Evolutionary conservation across 2,113 vertebrate genomes (phyloP).

Genomic region (Euleptes europaea): DNA sequence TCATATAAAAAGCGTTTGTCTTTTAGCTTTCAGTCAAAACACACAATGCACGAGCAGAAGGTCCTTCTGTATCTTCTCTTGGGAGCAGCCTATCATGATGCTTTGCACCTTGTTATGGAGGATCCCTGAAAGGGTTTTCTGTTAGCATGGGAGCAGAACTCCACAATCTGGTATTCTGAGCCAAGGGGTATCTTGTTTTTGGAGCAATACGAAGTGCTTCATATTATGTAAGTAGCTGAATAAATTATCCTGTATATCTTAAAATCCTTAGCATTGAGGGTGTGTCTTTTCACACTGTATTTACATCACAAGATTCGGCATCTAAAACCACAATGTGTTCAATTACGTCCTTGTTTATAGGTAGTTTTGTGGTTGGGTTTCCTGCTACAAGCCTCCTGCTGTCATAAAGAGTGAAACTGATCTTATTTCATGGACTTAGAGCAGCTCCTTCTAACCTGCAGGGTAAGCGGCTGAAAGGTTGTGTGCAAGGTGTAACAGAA

Average conservation of each 20-base stretch:
- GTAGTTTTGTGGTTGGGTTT: neutral
- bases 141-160: neutral
- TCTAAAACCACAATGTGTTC: neutral
- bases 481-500: neutral
- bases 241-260: neutral
- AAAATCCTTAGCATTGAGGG: neutral
- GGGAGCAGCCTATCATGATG: neutral
- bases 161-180: neutral
- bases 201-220: neutral
- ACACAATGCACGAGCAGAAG: neutral
- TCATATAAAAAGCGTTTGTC: neutral
- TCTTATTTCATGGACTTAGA: neutral
- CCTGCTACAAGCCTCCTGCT: neutral
- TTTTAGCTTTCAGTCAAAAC: neutral
- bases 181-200: neutral
- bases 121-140: neutral
- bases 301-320: neutral
- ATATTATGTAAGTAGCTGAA: neutral
- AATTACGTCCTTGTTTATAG: neutral
- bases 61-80: neutral
- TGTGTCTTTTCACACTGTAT: neutral
- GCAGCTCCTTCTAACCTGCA: neutral
- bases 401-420: neutral
- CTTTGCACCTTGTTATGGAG: neutral
- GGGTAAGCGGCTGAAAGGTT: neutral